Base-by-base conservation (phyloP, 2,888 invertebrate species). In the Cerastoderma edule region DNA sequence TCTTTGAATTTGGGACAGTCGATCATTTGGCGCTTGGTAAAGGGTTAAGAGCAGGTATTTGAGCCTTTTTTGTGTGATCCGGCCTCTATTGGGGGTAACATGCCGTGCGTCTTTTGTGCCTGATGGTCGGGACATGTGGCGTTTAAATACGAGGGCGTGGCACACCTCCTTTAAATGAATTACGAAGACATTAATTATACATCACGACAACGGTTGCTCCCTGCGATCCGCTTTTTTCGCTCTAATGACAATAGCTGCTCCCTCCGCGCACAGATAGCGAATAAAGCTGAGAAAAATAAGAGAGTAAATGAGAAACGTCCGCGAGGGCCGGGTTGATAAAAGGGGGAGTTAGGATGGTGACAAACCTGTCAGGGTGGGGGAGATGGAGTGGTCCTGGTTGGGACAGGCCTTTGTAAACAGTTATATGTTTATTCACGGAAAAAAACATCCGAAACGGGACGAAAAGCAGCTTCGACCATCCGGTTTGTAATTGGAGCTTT, bases 121-220 rank as follows among this genome's bases (percentile, higher is more conserved):
- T 39, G 39, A 60, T 39, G 32, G 35, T 39, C 24, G 39, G 60
- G 60, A 75, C 79, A 79, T 79, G 79, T 79, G 79, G 79, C 70
- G 75, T 46, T 72, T 64, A 72, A 79, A 79, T 75, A 67, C 69
- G 30, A 48, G 79, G 79, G 79, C 79, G 79, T 71, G 69, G 44
- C 65, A 46, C 33, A 39, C 79, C 75, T 75, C 79, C 79, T 79
- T 67, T 53, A 75, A 75, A 67, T 79, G 75, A 79, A 79, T 79
- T 79, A 79, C 75, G 69, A 79, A 75, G 75, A 79, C 79, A 75
- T 75, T 75, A 79, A 79, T 79, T 79, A 75, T 72, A 46, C 13
- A 27, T 46, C 63, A 28, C 35, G 57, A 73, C 70, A 77, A 77
- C 73, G 64, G 60, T 44, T 57, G 44, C 68, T 69, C 77, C 50